These are phyloP conservation scores for Sparus aurata DNA, from an alignment of 2,797 vertebrate genomes.

Conservation along the genomic window DNA sequence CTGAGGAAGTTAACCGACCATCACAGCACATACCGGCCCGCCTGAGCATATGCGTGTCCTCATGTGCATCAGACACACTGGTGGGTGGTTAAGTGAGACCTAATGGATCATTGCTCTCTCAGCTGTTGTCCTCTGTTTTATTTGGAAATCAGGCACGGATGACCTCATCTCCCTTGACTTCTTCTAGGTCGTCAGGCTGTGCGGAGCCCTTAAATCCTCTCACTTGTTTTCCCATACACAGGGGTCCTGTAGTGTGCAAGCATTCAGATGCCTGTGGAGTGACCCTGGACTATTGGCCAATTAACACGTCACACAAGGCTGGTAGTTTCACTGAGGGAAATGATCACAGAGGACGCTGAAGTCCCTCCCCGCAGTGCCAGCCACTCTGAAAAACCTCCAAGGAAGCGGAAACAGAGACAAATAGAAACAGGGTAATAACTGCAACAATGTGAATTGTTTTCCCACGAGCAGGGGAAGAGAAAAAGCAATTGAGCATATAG, in stretches of 20 bases:
- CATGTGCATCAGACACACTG: constrained; percentile 59
- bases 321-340: constrained; percentile 57
- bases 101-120: constrained; percentile 74
- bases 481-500: constrained; percentile 8
- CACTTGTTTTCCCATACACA: constrained; percentile 56
- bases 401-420: constrained; percentile 25
- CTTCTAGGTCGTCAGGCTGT: constrained; percentile 67
- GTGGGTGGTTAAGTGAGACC: constrained; percentile 73
- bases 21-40: constrained; percentile 49
- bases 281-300: constrained; percentile 57
- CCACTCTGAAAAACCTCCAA: constrained; percentile 13
- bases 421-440: constrained; percentile 17
- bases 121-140: constrained; percentile 77
- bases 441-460: constrained; percentile 21
- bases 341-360: constrained; percentile 46
- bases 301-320: constrained; percentile 67
- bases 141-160: constrained; percentile 75
- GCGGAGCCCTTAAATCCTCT: constrained; percentile 53
- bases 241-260: constrained; percentile 37
- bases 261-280: constrained; percentile 56
- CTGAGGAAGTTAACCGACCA: constrained; percentile 69
- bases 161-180: constrained; percentile 79
- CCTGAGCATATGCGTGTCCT: constrained; percentile 60
- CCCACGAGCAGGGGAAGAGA: background rate
- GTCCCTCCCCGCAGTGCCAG: constrained; percentile 38